Evolutionary conservation across 2,888 invertebrate species (phyloP).

Genomic region (Adineta ricciae): DNA sequence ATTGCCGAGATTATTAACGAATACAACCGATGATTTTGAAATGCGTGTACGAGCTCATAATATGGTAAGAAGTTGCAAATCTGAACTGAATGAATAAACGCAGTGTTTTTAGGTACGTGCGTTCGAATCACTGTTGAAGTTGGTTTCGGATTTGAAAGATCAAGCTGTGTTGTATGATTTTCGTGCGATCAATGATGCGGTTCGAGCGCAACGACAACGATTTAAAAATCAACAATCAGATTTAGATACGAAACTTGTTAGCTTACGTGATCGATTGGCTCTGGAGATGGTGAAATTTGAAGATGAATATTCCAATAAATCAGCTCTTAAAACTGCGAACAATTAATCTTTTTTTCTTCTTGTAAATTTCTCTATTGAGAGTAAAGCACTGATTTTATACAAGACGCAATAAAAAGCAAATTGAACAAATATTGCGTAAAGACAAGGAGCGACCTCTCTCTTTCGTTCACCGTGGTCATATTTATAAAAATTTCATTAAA

Average conservation of each 20-base stretch:
- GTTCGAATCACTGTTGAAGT: not conserved
- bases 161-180: slow-evolving; percentile 13
- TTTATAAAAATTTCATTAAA: not conserved
- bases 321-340: not conserved
- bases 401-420: no score
- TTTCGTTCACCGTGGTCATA: not conserved
- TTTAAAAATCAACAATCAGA: slow-evolving; percentile 21
- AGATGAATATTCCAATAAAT: slow-evolving; percentile 1
- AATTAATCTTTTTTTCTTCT: not conserved
- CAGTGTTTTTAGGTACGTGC: not conserved
- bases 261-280: not conserved
- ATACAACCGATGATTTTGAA: slow-evolving; percentile 15
- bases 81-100: not conserved
- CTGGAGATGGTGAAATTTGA: not conserved
- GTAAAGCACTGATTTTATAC: not conserved
- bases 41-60: not conserved
- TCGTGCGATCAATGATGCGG: slow-evolving; percentile 1
- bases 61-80: not conserved
- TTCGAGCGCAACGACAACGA: not conserved
- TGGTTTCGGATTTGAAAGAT: slow-evolving; percentile 6
- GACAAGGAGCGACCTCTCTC: not conserved
- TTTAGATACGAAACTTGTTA: slow-evolving; percentile 7
- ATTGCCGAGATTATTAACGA: slow-evolving; percentile 1
- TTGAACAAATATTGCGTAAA: not conserved
- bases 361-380: not conserved